A percentile compares a stretch with the other conserved stretches of the same genome.
Evolutionary conservation across 2,888 invertebrate species (phyloP).

Genomic region (Lepeophtheirus nordmannii): DNA sequence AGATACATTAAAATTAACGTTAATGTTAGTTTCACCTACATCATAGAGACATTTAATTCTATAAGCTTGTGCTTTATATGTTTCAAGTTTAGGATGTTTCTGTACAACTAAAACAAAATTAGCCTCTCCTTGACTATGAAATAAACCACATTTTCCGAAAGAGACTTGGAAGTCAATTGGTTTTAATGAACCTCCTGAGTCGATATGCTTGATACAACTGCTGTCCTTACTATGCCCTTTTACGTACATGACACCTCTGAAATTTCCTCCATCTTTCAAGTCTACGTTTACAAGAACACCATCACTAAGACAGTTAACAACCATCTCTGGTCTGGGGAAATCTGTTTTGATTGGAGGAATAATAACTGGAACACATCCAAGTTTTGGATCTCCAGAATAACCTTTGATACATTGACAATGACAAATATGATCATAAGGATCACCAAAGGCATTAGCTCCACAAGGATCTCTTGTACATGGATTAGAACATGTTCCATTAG

Average conservation of each 20-base stretch:
- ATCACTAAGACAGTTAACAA: constrained; percentile 74
- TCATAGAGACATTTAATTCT: constrained; percentile 90
- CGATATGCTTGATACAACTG: constrained; percentile 64
- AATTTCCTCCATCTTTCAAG: constrained; percentile 46
- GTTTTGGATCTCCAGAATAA: constrained; percentile 57
- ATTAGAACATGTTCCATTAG: constrained; percentile 56
- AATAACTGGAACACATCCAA: constrained; percentile 41
- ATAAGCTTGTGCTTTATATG: constrained; percentile 85
- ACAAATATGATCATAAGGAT: constrained; percentile 56
- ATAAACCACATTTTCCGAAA: constrained; percentile 78
- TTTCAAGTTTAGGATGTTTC: constrained; percentile 85
- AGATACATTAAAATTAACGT: constrained; percentile 80
- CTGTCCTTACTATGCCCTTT: constrained; percentile 88
- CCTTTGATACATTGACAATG: constrained; percentile 60
- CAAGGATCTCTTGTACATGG: constrained; percentile 60
- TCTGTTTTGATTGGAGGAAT: constrained; percentile 44
- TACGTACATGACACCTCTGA: constrained; percentile 78
- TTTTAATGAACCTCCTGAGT: constrained; percentile 52
- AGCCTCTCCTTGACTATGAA: constrained; percentile 75
- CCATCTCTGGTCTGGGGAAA: constrained; percentile 69
- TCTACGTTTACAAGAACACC: constrained; percentile 56
- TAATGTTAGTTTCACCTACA: constrained; percentile 60
- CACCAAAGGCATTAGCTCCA: constrained; percentile 59
- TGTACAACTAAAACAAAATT: constrained; percentile 87
- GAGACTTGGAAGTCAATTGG: constrained; percentile 64